phyloP scores from a whole-genome alignment of 2,113 vertebrate species.

The Paraplagusia blochii region DNA sequence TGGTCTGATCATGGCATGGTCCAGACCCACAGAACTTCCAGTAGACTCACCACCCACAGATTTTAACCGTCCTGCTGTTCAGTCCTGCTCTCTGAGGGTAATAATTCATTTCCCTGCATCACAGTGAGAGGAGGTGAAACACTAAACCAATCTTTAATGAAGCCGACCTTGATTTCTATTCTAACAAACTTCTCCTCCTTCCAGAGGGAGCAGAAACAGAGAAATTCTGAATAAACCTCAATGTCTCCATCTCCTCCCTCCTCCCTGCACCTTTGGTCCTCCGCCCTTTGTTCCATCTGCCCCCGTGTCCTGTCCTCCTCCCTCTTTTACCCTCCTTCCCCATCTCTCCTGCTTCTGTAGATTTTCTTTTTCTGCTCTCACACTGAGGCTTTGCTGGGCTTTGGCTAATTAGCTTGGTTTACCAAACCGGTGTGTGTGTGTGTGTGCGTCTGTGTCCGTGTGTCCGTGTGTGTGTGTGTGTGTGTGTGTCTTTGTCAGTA shows the following conservation, averaged over 20 bases:
- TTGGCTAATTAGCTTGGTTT: slow-evolving; percentile 50
- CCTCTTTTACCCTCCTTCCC: slow-evolving; percentile 52
- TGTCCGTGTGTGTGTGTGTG: slow-evolving; percentile 1
- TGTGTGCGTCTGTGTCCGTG: background rate
- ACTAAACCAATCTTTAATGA: too few species aligned
- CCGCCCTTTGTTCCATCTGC: slow-evolving; percentile 61
- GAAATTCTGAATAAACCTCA: slow-evolving; percentile 41
- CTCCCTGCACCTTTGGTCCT: slow-evolving; percentile 34
- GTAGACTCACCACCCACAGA: too few species aligned
- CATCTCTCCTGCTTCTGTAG: slow-evolving; percentile 37
- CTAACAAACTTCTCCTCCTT: background rate
- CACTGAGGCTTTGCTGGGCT: slow-evolving; percentile 34
- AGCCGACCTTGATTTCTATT: too few species aligned
- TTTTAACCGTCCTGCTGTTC: too few species aligned
- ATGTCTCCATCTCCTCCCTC: slow-evolving; percentile 47
- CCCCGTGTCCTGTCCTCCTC: slow-evolving; percentile 32
- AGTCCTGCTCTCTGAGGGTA: too few species aligned
- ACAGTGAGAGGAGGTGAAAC: too few species aligned
- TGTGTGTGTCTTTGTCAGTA: background rate
- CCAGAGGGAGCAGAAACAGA: too few species aligned
- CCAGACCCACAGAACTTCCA: too few species aligned
- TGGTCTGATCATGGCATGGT: too few species aligned
- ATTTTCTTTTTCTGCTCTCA: slow-evolving; percentile 25
- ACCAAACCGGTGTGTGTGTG: slow-evolving; percentile 2
- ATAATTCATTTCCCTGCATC: too few species aligned